Conservation (phyloP, 2,113 vertebrate genomes). For the Ctenomys sociabilis region DNA sequence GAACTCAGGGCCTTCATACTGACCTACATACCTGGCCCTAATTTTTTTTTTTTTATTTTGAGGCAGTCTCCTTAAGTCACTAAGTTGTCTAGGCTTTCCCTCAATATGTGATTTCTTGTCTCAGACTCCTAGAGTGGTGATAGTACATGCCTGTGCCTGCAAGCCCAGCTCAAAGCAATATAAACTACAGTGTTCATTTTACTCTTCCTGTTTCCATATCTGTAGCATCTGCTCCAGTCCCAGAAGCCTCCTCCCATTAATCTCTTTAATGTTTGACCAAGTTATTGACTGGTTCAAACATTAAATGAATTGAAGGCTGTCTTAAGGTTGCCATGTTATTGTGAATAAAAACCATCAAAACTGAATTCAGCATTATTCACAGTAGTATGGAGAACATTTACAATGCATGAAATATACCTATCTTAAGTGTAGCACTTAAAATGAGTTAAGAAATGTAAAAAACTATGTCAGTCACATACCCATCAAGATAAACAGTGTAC, state of each 20-base stretch:
- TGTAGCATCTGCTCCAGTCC: neutral
- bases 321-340: neutral
- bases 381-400: slow-evolving; percentile 10
- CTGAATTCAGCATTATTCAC: neutral
- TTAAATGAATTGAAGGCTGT: neutral
- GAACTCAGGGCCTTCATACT: neutral
- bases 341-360: neutral
- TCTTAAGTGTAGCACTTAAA: neutral
- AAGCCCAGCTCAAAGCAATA: neutral
- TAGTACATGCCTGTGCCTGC: neutral
- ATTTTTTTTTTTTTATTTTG: neutral
- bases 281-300: neutral
- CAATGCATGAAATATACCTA: neutral
- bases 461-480: neutral
- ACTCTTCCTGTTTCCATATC: neutral
- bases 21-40: neutral
- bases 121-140: neutral
- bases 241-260: neutral
- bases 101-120: neutral
- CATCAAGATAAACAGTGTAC: neutral
- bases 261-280: neutral
- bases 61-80: neutral
- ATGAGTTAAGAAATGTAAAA: neutral
- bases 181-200: neutral
- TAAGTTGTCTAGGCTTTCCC: neutral